phyloP scores from a whole-genome alignment of 1,140 invertebrate species.

The Drosophila quadrilineata region DNA sequence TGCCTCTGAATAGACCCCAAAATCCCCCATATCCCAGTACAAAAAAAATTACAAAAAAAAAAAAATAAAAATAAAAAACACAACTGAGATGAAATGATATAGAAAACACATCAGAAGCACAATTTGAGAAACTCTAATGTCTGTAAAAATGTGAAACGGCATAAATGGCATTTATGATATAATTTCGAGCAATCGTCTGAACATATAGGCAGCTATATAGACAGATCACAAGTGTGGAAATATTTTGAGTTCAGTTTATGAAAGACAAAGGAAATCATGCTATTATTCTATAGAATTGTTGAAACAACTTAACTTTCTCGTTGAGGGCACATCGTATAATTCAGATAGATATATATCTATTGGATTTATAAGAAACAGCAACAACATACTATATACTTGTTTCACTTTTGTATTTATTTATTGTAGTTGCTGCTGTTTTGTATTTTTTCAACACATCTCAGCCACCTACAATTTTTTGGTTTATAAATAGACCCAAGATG shows the following conservation, averaged over 20 bases:
- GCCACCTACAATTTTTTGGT: constrained; percentile 72
- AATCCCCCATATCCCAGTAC: too few relatives aligned
- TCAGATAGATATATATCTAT: constrained; percentile 4
- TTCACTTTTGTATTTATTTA: constrained; percentile 57
- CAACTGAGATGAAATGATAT: constrained; percentile 26
- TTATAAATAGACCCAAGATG: constrained; percentile 68
- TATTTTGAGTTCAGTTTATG: constrained; percentile 29
- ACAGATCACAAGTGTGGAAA: constrained; percentile 2
- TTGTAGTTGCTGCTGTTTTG: constrained; percentile 42
- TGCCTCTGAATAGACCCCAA: too few relatives aligned
- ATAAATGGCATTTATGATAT: constrained; percentile 21
- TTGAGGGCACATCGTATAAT: constrained; percentile 5
- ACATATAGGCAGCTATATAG: neutral
- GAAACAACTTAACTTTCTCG: constrained; percentile 45
- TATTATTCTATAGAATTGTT: constrained; percentile 26
- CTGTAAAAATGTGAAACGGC: neutral
- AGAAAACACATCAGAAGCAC: constrained; percentile 25
- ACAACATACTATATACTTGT: constrained; percentile 51
- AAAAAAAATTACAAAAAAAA: too few relatives aligned
- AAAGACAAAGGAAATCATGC: constrained; percentile 54
- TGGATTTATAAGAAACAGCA: constrained; percentile 5
- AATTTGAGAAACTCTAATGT: constrained; percentile 1
- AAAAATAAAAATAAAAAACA: too few relatives aligned
- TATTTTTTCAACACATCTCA: constrained; percentile 63
- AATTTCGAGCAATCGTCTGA: constrained; percentile 5